Percentiles rank a stretch among this genome's conserved stretches.
Evolutionary conservation across 2,113 vertebrate genomes (phyloP).

Genomic region (Catharus bicknelli): DNA sequence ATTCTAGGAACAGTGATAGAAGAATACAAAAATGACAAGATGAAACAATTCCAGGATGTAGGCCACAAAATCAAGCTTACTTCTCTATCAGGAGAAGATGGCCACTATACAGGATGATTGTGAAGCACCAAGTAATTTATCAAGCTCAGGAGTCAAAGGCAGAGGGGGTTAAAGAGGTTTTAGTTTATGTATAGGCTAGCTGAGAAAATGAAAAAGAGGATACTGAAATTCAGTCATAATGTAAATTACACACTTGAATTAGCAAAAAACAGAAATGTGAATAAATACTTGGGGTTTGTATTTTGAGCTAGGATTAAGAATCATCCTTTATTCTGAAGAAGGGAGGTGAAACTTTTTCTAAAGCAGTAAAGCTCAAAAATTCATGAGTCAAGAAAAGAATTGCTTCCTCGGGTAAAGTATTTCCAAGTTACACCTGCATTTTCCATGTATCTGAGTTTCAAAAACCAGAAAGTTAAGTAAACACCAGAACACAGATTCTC

Average conservation of each 20-base stretch:
- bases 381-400: background rate
- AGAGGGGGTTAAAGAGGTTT: background rate
- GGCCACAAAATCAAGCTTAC: background rate
- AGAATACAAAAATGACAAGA: background rate
- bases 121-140: background rate
- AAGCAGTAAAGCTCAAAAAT: background rate
- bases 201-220: background rate
- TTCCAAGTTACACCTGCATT: background rate
- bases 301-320: background rate
- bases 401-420: background rate
- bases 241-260: background rate
- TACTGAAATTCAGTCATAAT: background rate
- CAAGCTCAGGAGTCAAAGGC: fast-evolving
- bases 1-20: background rate
- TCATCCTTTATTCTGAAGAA: background rate
- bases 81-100: background rate
- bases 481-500: background rate
- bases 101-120: background rate
- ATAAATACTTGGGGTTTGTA: background rate
- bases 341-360: background rate
- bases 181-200: background rate
- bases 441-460: background rate
- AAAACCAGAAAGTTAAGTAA: background rate
- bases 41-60: background rate
- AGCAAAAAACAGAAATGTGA: background rate